These are phyloP conservation scores for Leptura quadrifasciata DNA, from an alignment of 2,888 invertebrate species.

Conservation along the genomic window DNA sequence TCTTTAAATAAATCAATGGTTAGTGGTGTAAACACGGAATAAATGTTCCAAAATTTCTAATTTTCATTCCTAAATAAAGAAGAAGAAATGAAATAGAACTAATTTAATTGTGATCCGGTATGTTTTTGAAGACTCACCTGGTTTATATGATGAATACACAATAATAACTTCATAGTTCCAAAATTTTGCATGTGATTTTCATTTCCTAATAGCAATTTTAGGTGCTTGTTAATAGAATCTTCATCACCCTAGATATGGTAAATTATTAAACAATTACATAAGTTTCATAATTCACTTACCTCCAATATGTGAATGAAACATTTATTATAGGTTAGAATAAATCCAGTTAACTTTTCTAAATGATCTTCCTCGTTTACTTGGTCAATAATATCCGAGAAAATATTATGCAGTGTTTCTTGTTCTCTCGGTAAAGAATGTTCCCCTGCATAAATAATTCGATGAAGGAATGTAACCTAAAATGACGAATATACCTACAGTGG, in stretches of 20 bases:
- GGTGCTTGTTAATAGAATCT: constrained; percentile 30
- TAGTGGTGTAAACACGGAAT: no score
- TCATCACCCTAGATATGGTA: constrained; percentile 24
- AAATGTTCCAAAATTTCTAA: no score
- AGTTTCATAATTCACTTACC: constrained; percentile 56
- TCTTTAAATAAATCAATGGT: no score
- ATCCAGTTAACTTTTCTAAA: constrained; percentile 73
- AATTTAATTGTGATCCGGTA: no score
- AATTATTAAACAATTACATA: constrained; percentile 14
- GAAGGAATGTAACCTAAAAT: constrained; percentile 60
- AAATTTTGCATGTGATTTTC: constrained; percentile 4
- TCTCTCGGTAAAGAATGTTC: constrained; percentile 52
- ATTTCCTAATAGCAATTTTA: not conserved
- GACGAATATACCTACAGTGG: no score
- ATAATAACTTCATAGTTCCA: constrained; percentile 26
- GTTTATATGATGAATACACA: constrained; percentile 24
- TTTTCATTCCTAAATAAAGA: no score
- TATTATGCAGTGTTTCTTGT: constrained; percentile 30
- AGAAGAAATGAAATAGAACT: no score
- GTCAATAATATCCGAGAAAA: constrained; percentile 49
- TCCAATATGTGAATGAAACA: constrained; percentile 77
- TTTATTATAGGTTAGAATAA: constrained; percentile 74
- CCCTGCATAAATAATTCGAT: constrained; percentile 62
- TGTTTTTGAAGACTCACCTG: no score
- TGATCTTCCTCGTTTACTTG: constrained; percentile 73